Percentiles rank a stretch among this genome's conserved stretches.
Evolutionary conservation across 2,797 vertebrate species (phyloP).

Genomic region (Mycteria americana): DNA sequence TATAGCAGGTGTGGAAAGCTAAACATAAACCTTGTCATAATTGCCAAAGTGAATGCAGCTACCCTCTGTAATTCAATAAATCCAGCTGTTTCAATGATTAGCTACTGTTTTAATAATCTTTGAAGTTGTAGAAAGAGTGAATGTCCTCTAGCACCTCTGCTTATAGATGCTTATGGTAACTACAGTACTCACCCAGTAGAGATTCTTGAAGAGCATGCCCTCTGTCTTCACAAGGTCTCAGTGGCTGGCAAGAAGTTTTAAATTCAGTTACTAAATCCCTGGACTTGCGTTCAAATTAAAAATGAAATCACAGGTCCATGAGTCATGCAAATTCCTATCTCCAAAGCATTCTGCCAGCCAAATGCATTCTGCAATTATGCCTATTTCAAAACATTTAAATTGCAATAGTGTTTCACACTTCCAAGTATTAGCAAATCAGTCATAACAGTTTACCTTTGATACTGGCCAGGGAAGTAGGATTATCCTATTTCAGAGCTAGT

Average conservation of each 20-base stretch:
- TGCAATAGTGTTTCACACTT: not conserved
- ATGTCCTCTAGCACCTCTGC: not conserved
- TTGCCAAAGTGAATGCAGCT: not conserved
- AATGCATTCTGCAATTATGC: not conserved
- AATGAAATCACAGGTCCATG: not conserved
- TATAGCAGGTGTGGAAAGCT: not conserved
- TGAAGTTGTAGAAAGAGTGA: not conserved
- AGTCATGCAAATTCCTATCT: not conserved
- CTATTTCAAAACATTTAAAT: not conserved
- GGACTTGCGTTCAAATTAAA: not conserved
- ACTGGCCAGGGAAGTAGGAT: not conserved
- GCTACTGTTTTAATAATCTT: not conserved
- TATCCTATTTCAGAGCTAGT: not conserved
- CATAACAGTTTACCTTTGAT: not conserved
- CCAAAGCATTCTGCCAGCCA: not conserved
- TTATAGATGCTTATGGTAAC: not conserved
- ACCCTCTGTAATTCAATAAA: not conserved
- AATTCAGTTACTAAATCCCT: constrained; percentile 47
- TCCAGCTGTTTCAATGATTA: not conserved
- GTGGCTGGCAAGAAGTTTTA: constrained; percentile 14
- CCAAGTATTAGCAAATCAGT: not conserved
- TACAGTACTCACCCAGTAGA: constrained; percentile 61
- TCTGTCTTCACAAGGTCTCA: not conserved
- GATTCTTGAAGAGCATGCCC: not conserved
- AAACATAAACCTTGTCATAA: not conserved